Evolutionary conservation across 2,888 invertebrate genomes (phyloP), one percentile per base, ranked within the genome.

Genomic region (Lithophane semibrunnea): DNA sequence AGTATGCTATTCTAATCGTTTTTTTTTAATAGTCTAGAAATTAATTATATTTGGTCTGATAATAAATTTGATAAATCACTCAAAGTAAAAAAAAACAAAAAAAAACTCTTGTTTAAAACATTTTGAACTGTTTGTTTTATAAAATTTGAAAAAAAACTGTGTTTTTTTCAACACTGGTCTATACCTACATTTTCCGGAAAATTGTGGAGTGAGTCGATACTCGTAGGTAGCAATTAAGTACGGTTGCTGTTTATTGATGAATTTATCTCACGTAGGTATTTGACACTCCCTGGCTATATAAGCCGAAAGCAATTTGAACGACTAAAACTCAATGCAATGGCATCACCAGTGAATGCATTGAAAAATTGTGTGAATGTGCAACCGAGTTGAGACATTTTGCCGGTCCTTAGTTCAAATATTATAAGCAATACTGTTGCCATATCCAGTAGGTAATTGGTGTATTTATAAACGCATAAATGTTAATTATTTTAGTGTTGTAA

Each of bases 391-490:
- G 58, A 74, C 49, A 72, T 72, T 72, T 77, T 72, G 24, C 68
- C 65, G 63, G 73, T 72, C 21, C 18, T 8, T 56, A 58, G 21
- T 64, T 60, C 65, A 12, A 73, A 29, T 60, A 67, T 66, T 60
- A 67, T 66, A 61, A 64, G 54, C 49, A 66, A 69, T 69, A 52
- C 58, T 63, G 37, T 69, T 72, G 54, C 68, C 63, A 72, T 64
- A 67, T 77, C 77, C 69, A n/a, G 68, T 63, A 5, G 13, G 29
- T 82, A 85, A 77, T 85, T 66, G 54, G 60, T 70, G 60, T 73
- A 64, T 64, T 72, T 58, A 74, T 60, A 58, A 56, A 72, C 58
- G 16, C 56, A 77, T 24, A 29, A 47, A 77, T 66, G 16, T 60
- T 56, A n/a, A 65, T 66, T 3, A 60, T 54, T 75, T 69, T 66